Base-by-base conservation (phyloP, 2,888 invertebrate species). In the Apomyelois bistriatella region DNA sequence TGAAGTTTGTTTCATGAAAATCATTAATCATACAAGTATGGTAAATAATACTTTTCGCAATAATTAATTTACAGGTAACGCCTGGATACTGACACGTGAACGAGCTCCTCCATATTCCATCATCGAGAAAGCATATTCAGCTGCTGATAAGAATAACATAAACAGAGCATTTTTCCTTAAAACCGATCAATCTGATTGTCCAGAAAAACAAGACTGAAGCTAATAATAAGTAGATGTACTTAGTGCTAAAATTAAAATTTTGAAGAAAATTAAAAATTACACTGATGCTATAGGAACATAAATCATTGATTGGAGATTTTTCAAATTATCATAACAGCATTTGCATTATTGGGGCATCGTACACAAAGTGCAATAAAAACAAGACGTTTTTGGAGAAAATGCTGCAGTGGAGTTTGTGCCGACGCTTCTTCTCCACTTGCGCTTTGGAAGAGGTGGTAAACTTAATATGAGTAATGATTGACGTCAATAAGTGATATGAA, bases 71-170 rank as follows among this genome's bases (percentile, higher is more conserved):
- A 13, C 49, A 50, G 49, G 30, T 7, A 88, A 86, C 56, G 75
- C 84, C 0, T 91, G 94, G 94, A 92, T 95, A 53, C 77, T 95
- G 48, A 94, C 94, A 0, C 90, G 94, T 64, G 89, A 92, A 48
- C 84, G 90, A 32, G 84, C 89, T 48, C 94, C 94, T 13, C 74
- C 92, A 0, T 66, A 88, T 1, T 72, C 90, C 16, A 87, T 92
- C 0, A 71, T 94, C 66, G 90, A 93, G 60, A 92, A 91, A 59
- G 93, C 93, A 0, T 93, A 93, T 64, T 73, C 82, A 46, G 85
- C 88, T 1, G 65, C 93, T 8, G 92, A 93, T 58, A 91, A 85
- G 53, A 92, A 92, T 67, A 79, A 82, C 8, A 92, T 94, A 52
- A 92, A 90, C 62, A 81, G 90, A 56, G 87, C 90, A 0, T 92